Conservation (phyloP, 2,113 vertebrate genomes). For the Eublepharis macularius region DNA sequence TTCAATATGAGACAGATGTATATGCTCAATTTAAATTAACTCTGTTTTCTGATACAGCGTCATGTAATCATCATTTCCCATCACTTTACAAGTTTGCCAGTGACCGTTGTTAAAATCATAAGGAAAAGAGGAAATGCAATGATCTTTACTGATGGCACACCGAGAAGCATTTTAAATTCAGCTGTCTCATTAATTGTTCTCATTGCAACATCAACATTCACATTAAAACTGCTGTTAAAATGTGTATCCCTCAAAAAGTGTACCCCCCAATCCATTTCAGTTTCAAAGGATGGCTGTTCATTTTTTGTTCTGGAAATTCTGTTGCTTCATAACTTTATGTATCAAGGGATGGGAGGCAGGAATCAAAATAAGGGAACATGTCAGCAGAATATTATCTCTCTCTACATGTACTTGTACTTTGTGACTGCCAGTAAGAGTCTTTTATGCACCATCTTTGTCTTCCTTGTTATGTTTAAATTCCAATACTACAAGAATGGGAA, state of each 20-base stretch:
- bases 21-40: not conserved
- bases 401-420: slow-evolving; percentile 35
- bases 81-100: slow-evolving; percentile 9
- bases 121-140: not conserved
- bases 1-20: not conserved
- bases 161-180: slow-evolving; percentile 18
- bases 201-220: slow-evolving; percentile 3
- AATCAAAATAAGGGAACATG: slow-evolving; percentile 60
- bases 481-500: slow-evolving; percentile 45
- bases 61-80: slow-evolving; percentile 21
- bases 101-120: slow-evolving; percentile 1
- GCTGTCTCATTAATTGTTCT: slow-evolving; percentile 15
- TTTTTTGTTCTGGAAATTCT: slow-evolving; percentile 26
- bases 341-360: slow-evolving; percentile 28
- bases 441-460: slow-evolving; percentile 58
- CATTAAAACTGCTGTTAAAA: slow-evolving; percentile 18
- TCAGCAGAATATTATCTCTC: slow-evolving; percentile 51
- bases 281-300: slow-evolving; percentile 13
- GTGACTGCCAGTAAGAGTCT: slow-evolving; percentile 42
- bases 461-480: slow-evolving; percentile 41
- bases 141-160: slow-evolving; percentile 10
- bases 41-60: not conserved
- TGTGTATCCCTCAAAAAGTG: slow-evolving; percentile 19
- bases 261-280: not conserved
- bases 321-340: slow-evolving; percentile 35